A percentile compares a stretch with the other conserved stretches of the same genome.
phyloP scores from a whole-genome alignment of 30 jellyfish, hydroid and myxozoan species.

The Turritopsis dohrnii region DNA sequence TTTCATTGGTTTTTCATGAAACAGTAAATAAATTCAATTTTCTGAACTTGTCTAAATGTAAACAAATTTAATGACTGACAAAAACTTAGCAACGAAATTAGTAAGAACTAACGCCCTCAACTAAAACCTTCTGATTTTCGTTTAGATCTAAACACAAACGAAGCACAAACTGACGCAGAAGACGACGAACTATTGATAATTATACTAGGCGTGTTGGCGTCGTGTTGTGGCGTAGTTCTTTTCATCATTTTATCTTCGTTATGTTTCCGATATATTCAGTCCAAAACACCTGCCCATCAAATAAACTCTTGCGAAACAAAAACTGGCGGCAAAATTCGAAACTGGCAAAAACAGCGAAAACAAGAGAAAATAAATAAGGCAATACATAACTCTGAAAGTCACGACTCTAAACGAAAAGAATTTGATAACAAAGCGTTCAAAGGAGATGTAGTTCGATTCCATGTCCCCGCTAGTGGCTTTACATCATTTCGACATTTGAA shows the following conservation, averaged over 20 bases:
- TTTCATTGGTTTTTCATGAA: too few relatives aligned
- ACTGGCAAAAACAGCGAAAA: neutral
- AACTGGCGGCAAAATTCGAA: neutral
- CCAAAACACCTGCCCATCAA: neutral
- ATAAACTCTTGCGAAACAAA: neutral
- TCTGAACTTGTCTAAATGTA: too few relatives aligned
- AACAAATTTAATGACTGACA: too few relatives aligned
- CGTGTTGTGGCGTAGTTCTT: neutral
- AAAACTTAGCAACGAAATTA: too few relatives aligned
- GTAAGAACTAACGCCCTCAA: too few relatives aligned
- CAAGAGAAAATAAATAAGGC: neutral
- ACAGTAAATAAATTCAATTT: too few relatives aligned
- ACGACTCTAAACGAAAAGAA: neutral
- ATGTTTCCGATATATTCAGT: neutral
- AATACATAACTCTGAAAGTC: neutral
- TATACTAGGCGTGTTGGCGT: neutral
- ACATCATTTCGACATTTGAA: neutral
- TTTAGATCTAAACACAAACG: neutral
- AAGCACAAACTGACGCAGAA: neutral
- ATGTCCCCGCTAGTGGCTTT: neutral
- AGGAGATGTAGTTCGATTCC: slow-evolving; percentile 12
- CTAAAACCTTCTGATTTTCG: too few relatives aligned
- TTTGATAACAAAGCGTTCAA: slow-evolving; percentile 8
- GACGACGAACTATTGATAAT: neutral
- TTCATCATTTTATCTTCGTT: neutral